Conservation (phyloP, 2,888 invertebrate species). For the Rhopalosiphum nymphaeae region DNA sequence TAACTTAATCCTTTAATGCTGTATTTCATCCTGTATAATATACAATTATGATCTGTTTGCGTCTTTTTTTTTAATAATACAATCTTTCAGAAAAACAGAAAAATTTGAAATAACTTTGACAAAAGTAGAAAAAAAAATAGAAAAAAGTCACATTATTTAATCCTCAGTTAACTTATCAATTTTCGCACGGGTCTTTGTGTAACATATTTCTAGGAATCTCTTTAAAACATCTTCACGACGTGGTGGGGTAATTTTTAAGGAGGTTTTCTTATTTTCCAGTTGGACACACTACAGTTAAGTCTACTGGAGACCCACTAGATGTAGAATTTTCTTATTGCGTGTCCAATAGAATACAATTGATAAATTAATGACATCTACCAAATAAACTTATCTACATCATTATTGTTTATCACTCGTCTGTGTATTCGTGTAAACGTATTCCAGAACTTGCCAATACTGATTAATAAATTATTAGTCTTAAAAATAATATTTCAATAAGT, state of each 20-base stretch:
- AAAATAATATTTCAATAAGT: background rate
- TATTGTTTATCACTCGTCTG: background rate
- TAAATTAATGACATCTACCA: background rate
- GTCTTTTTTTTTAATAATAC: background rate
- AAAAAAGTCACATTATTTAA: background rate
- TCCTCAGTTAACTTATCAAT: no score
- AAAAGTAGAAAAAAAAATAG: background rate
- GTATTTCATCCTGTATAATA: background rate
- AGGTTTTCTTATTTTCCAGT: background rate
- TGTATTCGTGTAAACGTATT: background rate
- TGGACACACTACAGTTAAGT: background rate
- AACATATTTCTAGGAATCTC: background rate
- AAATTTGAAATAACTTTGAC: background rate
- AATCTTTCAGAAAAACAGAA: background rate
- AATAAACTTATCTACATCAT: background rate
- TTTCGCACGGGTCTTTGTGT: no score
- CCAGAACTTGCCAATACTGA: background rate
- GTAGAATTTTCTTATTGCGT: background rate
- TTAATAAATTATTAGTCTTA: background rate
- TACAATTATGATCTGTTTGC: no score
- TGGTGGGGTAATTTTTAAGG: background rate
- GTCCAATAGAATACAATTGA: background rate
- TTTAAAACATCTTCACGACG: background rate
- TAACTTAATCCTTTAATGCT: background rate
- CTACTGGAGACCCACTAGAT: background rate